Base-by-base conservation (phyloP, 1,140 invertebrate species). In the Zaprionus nigranus region DNA sequence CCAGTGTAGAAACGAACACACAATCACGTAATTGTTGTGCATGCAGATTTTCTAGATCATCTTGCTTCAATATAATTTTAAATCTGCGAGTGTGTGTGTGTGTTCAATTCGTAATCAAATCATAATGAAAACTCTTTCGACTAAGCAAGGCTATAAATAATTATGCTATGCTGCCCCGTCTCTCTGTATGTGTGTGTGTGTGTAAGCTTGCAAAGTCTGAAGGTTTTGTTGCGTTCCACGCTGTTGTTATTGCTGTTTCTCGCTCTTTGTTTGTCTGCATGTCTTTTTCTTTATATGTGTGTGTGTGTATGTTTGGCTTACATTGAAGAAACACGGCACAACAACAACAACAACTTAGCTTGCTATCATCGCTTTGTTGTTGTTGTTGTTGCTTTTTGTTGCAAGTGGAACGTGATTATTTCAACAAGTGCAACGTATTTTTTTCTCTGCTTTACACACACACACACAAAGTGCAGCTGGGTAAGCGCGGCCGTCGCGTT, bases 331-430 rank as follows among this genome's bases (percentile, higher is more conserved):
- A 38, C 62, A 64, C 24, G 26, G 26, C 26, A 54, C 22, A 63
- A 26, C 40, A 56, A 63, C 79, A 75, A 63, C 79, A 75, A 73
- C 66, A 71, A 20, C 67, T 51, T 73, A 61, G 81, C 54, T 85
- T 78, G 74, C 82, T 81, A 85, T 81, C 78, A 81, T 57, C 60
- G 63, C 43, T 40, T 49, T 84, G 73, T 36, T 84, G 43, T 49
- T 76, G 54, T 36, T 75, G 53, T 51, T 76, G 63, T 56, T 78
- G 60, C 54, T 74, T 84, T 83, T 83, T 74, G 81, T 83, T 83
- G 81, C 81, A 83, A 83, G 81, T 83, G 81, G 81, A 83, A 83
- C 81, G 81, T 83, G 81, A 83, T 83, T 83, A 83, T 81, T 83
- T 84, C 81, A 83, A 83, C 82, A 65, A 83, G 81, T 68, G 77